These are phyloP conservation scores for Pollenia amentaria DNA, from an alignment of 2,888 invertebrate genomes.

Conservation along the genomic window DNA sequence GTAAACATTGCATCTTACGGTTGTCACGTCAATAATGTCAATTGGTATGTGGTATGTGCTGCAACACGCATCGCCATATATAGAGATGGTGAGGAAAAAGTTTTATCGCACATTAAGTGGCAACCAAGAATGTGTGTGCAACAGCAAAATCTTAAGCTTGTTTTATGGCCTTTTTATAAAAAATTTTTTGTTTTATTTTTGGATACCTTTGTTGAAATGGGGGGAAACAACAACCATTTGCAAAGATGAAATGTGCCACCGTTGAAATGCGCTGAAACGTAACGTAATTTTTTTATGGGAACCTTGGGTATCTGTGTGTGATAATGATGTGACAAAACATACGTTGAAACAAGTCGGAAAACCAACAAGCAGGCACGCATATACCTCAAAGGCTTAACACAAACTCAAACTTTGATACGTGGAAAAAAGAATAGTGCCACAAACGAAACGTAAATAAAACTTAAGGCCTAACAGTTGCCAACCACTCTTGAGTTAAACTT, in stretches of 20 bases:
- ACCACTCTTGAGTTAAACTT: background rate
- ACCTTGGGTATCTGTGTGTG: slow-evolving; percentile 52
- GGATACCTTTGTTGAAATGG: no score
- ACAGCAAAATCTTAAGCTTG: slow-evolving; percentile 46
- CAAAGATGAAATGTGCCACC: slow-evolving; percentile 64
- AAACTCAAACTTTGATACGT: background rate
- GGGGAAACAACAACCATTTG: slow-evolving; percentile 43
- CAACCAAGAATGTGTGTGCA: slow-evolving; percentile 33
- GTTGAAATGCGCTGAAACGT: slow-evolving; percentile 60
- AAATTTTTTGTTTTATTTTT: no score
- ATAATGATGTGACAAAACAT: slow-evolving; percentile 74
- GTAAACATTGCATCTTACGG: slow-evolving; percentile 71
- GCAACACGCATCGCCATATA: slow-evolving; percentile 67
- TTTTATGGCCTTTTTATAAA: slow-evolving; percentile 6
- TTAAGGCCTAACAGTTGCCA: slow-evolving; percentile 3
- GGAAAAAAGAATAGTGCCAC: slow-evolving; percentile 42
- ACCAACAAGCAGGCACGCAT: slow-evolving; percentile 61
- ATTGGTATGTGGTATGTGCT: slow-evolving; percentile 63
- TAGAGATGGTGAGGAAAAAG: slow-evolving; percentile 15
- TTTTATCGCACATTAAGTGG: slow-evolving; percentile 61
- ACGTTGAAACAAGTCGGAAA: slow-evolving; percentile 64
- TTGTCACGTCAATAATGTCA: slow-evolving; percentile 73
- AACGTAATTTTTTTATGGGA: slow-evolving; percentile 51
- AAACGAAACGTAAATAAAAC: slow-evolving; percentile 54
- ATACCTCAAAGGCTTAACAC: slow-evolving; percentile 52